Conservation (phyloP, 2,888 invertebrate species). For the Caenorhabditis imperialis region DNA sequence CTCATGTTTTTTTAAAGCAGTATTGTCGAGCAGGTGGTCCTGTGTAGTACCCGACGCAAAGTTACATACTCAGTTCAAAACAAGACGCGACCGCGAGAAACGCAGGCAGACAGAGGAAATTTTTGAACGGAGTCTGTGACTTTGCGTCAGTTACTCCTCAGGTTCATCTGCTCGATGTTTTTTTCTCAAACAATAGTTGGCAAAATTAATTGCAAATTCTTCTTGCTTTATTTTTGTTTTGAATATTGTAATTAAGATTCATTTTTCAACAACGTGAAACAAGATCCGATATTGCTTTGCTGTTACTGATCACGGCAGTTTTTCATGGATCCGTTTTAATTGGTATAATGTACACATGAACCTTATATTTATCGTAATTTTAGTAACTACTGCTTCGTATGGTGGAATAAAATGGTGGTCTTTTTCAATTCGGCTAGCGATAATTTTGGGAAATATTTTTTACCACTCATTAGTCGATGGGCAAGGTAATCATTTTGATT, state of each 20-base stretch:
- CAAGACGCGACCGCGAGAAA: no score
- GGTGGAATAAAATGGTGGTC: constrained; percentile 18
- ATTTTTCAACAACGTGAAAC: constrained; percentile 59
- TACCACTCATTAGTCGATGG: constrained; percentile 59
- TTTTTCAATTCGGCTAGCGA: not conserved
- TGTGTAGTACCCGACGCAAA: no score
- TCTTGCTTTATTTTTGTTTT: not conserved
- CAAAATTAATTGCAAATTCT: no score
- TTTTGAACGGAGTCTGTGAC: no score
- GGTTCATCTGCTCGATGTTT: no score
- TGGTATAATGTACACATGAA: constrained; percentile 22
- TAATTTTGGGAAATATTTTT: constrained; percentile 51
- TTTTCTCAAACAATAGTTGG: no score
- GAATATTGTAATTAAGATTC: constrained; percentile 22
- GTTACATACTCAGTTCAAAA: no score
- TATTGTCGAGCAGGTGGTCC: no score
- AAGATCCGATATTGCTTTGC: constrained; percentile 52
- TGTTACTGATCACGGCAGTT: constrained; percentile 49
- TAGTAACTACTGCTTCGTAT: constrained; percentile 31
- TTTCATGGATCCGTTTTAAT: constrained; percentile 46
- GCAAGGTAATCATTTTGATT: constrained; percentile 43
- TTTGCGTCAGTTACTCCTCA: no score
- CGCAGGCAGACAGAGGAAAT: no score
- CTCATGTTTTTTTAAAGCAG: no score
- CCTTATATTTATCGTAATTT: constrained; percentile 14